Base-by-base conservation (phyloP, 1,140 invertebrate genomes). In the Tetragnatha versicolor region DNA sequence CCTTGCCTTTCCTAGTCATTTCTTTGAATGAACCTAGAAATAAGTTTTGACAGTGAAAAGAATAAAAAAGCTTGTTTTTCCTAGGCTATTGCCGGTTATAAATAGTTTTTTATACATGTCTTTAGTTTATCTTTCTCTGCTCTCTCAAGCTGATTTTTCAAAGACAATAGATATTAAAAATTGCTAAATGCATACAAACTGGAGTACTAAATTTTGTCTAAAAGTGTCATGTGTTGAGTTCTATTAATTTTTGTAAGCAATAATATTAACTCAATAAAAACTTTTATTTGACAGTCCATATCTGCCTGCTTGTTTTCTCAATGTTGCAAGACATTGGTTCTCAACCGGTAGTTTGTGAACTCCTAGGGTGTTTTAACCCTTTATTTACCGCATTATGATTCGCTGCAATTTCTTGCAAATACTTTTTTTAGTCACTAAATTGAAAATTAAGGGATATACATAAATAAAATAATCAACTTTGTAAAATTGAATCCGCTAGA, bases 151-250 rank as follows among this genome's bases (percentile, higher is more conserved):
- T 58, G 12, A 35, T 25, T 63, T 58, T 20, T 39, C 65, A 47
- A 77, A 33, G n/a, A 42, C n/a, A n/a, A n/a, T n/a, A n/a, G n/a
- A 31, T 14, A 27, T 10, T 51, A 17, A 53, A 61, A 27, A 65
- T 65, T 49, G 29, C 29, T 70, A 9, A 33, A 29, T 35, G 14
- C 22, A 39, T 37, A 53, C n/a, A 51, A 20, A 35, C 9, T 39
- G 31, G 12, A 37, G n/a, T 17, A 47, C 49, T 31, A 37, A 70
- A 66, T 42, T 47, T 66, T 39, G 17, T n/a, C n/a, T n/a, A n/a
- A n/a, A 27, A 51, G 66, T 77, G 73, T 77, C 61, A 77, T 77
- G 61, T 66, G 37, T 77, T 77, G 53, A 77, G 73, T 77, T 77
- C 20, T 51, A 20, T 51, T 45, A 17, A 25, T 22, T 22, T 66